phyloP scores from a whole-genome alignment of 2,113 vertebrate species.

The Hydropotes inermis region DNA sequence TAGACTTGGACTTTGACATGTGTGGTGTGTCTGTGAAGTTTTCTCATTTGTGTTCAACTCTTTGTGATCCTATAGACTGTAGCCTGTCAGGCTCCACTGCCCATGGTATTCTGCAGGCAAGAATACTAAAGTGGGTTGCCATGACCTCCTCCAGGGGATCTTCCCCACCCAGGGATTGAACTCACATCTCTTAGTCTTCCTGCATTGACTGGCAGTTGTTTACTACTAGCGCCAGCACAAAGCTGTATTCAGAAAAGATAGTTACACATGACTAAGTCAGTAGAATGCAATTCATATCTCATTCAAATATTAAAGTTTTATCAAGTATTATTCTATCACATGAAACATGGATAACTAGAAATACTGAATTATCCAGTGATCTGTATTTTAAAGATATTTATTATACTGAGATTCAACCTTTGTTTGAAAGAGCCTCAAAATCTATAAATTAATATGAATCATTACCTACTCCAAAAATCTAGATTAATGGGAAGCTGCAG shows the following conservation, averaged over 20 bases:
- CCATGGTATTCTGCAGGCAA: neutral
- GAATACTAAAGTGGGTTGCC: neutral
- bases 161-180: neutral
- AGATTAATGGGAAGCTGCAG: neutral
- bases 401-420: neutral
- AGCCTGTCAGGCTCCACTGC: neutral
- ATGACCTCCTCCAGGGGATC: neutral
- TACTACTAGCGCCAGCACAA: neutral
- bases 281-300: neutral
- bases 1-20: neutral
- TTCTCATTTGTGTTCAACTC: neutral
- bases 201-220: neutral
- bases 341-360: neutral
- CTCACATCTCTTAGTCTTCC: neutral
- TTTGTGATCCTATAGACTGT: neutral
- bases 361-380: neutral
- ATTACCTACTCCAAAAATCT: neutral
- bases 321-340: neutral
- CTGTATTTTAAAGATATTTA: neutral
- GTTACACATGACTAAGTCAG: neutral
- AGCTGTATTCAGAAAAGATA: neutral
- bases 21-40: neutral
- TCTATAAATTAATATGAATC: neutral
- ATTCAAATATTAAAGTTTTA: neutral
- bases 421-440: neutral